Conservation (phyloP, 2,888 invertebrate genomes). For the Acleris sparsana region DNA sequence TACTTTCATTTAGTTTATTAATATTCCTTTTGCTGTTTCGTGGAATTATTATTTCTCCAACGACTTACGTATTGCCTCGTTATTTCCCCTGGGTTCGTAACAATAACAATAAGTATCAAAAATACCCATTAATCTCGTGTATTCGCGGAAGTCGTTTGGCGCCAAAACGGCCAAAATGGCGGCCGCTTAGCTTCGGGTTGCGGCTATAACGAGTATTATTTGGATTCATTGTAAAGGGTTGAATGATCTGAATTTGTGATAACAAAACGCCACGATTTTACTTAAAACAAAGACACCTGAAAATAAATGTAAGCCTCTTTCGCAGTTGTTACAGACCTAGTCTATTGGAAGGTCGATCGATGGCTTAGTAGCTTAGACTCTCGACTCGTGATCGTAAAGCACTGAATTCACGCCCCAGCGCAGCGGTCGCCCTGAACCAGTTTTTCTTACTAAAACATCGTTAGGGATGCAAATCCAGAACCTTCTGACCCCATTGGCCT, state of each 20-base stretch:
- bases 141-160: constrained; percentile 49
- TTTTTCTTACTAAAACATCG: too few species aligned
- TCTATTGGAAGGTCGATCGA: too few species aligned
- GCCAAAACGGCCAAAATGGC: constrained; percentile 46
- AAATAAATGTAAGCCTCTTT: neutral
- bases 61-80: constrained; percentile 3
- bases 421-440: too few species aligned
- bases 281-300: neutral
- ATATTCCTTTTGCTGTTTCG: too few species aligned
- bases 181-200: constrained; percentile 43
- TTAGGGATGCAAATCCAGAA: too few species aligned
- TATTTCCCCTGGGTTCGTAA: constrained; percentile 11
- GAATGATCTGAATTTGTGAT: constrained; percentile 2
- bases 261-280: neutral
- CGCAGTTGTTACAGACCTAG: too few species aligned
- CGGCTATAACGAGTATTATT: constrained; percentile 31
- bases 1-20: too few species aligned
- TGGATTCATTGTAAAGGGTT: constrained; percentile 25
- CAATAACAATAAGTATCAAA: constrained; percentile 31
- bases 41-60: neutral
- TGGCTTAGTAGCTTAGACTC: too few species aligned
- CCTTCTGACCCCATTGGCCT: too few species aligned
- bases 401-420: too few species aligned
- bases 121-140: constrained; percentile 32
- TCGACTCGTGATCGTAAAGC: too few species aligned